Percentiles rank a stretch among this genome's conserved stretches.
Evolutionary conservation across 2,113 vertebrate species (phyloP).

Genomic region (Otus sunia): DNA sequence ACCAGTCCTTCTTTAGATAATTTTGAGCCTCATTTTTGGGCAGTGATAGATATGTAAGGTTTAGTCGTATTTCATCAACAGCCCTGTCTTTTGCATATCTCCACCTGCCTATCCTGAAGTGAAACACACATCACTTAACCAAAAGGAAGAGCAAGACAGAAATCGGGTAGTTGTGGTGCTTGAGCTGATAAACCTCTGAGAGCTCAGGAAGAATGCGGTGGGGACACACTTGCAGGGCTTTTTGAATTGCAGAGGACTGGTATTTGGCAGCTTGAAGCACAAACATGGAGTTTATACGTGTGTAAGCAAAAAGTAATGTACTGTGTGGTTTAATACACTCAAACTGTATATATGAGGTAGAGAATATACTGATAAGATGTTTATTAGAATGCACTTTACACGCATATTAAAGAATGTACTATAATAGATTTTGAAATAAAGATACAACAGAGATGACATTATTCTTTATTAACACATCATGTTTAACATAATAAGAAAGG

Average conservation of each 20-base stretch:
- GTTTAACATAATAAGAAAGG: neutral
- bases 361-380: neutral
- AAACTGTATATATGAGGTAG: neutral
- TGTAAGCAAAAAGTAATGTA: neutral
- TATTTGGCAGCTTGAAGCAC: neutral
- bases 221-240: neutral
- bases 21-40: neutral
- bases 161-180: rapidly evolving
- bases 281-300: rapidly evolving
- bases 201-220: neutral
- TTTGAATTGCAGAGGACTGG: neutral
- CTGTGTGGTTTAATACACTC: neutral
- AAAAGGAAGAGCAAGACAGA: neutral
- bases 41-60: neutral
- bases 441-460: neutral
- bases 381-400: neutral
- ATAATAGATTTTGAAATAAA: neutral
- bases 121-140: neutral
- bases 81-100: neutral
- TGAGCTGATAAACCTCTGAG: neutral
- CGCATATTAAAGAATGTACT: neutral
- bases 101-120: neutral
- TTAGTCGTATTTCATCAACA: neutral
- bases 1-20: neutral
- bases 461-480: neutral